These are phyloP conservation scores for Romanogobio albipinnatus DNA, from an alignment of 2,113 vertebrate species.

Conservation along the genomic window DNA sequence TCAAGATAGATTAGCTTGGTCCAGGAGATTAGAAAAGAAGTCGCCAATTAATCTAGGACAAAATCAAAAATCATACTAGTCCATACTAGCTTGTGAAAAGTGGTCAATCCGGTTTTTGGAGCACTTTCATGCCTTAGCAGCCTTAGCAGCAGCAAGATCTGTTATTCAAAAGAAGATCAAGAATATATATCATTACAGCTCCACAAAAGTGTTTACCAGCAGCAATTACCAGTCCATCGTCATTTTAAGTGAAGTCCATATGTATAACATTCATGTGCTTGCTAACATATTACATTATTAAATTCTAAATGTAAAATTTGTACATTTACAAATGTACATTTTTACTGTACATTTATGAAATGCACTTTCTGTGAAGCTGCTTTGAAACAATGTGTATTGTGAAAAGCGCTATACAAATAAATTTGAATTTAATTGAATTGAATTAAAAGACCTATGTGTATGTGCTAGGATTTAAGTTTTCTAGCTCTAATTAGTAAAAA, in stretches of 20 bases:
- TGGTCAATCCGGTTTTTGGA: neutral
- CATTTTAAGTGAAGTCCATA: neutral
- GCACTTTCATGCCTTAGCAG: neutral
- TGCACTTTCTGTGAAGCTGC: too few relatives aligned
- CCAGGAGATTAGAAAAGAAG: neutral
- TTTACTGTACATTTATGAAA: too few relatives aligned
- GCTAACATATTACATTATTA: slow-evolving; percentile 25
- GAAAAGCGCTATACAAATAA: too few relatives aligned
- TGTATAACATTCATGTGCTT: neutral
- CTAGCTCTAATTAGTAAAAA: neutral
- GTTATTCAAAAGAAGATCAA: neutral
- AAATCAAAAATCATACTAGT: neutral
- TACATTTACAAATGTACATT: too few relatives aligned
- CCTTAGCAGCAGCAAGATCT: neutral
- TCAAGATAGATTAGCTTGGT: neutral
- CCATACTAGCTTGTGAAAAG: neutral
- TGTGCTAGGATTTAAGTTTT: neutral
- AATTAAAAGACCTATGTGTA: neutral
- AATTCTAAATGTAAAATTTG: slow-evolving; percentile 1
- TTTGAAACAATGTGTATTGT: too few relatives aligned
- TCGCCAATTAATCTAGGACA: neutral
- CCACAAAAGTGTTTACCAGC: neutral
- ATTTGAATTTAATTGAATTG: too few relatives aligned
- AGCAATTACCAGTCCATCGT: neutral
- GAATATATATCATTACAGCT: neutral